Base-by-base conservation (phyloP, 2,888 invertebrate genomes). In the Napeogenes inachia region DNA sequence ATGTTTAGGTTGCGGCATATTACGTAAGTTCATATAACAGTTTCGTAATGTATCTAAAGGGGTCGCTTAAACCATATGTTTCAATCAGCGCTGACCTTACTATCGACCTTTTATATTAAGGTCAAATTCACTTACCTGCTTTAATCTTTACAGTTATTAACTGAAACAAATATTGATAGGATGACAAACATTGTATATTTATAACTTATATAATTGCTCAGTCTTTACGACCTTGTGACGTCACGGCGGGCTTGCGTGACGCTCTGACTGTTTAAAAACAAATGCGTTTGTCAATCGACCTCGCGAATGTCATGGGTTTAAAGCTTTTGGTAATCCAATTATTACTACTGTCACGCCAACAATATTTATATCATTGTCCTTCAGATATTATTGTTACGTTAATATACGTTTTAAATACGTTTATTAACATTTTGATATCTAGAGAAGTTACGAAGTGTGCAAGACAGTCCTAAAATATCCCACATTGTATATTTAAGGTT, bases 271-370 rank as follows among this genome's bases (percentile, higher is more conserved):
- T 63, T 60, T 38, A 60, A 60, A 61, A 57, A 57, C 21, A 30
- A 30, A 50, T 50, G 50, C 30, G 56, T 62, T 65, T 75, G 77
- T 78, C 79, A 75, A 66, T 66, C 72, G 79, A 78, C 85, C 84
- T 83, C 75, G 80, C 60, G 74, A 85, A 82, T 83, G 84, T 84
- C 85, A 85, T 68, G 76, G 74, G 78, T 76, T 72, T 72, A 71
- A 70, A 76, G 74, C 74, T 70, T 75, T 76, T 75, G 68, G 79
- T 77, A 75, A 73, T 75, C 70, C 70, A 75, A 70, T 68, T 74
- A 73, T 73, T 70, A 62, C 58, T 59, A 53, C 45, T 50, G 46
- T 58, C 65, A 65, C 62, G 63, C 66, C 59, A 57, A 47, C 56
- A 54, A 60, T 58, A 58, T 60, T 58, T 60, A 56, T 54, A 54